Evolutionary conservation across 2,797 vertebrate species (phyloP), one percentile per base, ranked within the genome.

Genomic region (Clamator glandarius): DNA sequence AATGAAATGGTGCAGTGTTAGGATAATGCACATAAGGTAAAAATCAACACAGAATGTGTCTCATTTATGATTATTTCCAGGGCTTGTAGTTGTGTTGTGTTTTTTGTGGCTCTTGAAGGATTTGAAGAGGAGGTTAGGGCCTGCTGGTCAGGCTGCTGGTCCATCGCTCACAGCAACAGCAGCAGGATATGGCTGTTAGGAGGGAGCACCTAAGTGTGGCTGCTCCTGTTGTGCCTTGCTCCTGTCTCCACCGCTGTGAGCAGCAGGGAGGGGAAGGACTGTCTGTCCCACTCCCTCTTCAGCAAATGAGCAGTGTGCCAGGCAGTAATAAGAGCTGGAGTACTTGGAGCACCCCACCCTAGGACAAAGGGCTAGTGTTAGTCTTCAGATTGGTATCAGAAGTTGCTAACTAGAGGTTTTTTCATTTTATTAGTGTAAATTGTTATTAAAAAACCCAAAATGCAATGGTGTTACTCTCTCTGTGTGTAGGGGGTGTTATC

Each of bases 191-290:
- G 63, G 63, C 44, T 51, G 3, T 46, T 46, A 20, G n/a, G 44
- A n/a, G 12, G 50, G 23, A 58, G 46, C 15, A 3, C 24, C 23
- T 4, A 50, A 41, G 41, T 15, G 19, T 59, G 18, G 33, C 42
- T 70, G n/a, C n/a, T n/a, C n/a, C n/a, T n/a, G n/a, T n/a, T n/a
- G n/a, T 76, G 6, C 4, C 54, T 59, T 59, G 10, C 3, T 11
- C 10, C 7, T 5, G 2, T 12, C 39, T 46, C 10, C 48, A 8
- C 52, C 0, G 2, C 24, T 44, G 42, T 2, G 39, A n/a, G 62
- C 41, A 48, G 44, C 44, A 23, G 21, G 42, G 41, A 79, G 28
- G 21, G 51, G 41, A 52, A 33, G 21, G 39, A 3, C 21, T 48
- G 33, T 83, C 41, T 63, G 15, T 15, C 26, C 29, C 24, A 4